Evolutionary conservation across 2,113 vertebrate species (phyloP).

Genomic region (Oreochromis aureus): DNA sequence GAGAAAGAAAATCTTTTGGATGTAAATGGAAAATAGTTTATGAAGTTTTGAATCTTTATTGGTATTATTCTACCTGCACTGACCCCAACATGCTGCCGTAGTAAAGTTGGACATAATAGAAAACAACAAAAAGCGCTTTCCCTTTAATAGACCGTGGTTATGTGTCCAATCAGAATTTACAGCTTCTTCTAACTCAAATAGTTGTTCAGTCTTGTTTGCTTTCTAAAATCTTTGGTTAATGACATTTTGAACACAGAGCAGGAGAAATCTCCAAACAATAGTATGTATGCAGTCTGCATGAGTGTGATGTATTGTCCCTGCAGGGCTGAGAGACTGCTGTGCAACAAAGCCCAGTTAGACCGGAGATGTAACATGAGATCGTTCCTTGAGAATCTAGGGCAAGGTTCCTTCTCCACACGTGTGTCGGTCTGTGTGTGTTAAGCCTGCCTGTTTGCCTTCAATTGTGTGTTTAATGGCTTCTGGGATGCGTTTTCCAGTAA

Average conservation of each 20-base stretch:
- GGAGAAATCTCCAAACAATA: neutral
- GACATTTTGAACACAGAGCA: neutral
- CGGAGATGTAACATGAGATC: constrained; percentile 59
- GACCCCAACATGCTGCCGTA: neutral
- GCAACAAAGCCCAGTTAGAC: constrained; percentile 21
- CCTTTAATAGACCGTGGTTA: rapidly evolving
- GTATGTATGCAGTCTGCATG: no score
- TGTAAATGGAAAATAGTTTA: neutral
- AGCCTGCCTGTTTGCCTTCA: neutral
- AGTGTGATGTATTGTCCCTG: neutral
- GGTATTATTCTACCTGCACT: neutral
- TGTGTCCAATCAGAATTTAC: neutral
- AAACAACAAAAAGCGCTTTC: neutral
- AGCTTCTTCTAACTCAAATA: neutral
- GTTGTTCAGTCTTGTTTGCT: neutral
- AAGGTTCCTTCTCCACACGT: constrained; percentile 65
- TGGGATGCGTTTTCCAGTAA: neutral
- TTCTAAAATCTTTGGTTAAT: neutral
- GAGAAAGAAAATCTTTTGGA: neutral
- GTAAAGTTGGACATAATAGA: neutral
- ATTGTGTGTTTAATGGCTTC: neutral
- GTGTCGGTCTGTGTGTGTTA: neutral
- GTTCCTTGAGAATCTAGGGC: constrained; percentile 67
- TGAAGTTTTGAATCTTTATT: neutral
- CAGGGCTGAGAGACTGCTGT: constrained; percentile 12